Conservation (phyloP, 64 coral and sea anemone species). For the Montipora capricornis region DNA sequence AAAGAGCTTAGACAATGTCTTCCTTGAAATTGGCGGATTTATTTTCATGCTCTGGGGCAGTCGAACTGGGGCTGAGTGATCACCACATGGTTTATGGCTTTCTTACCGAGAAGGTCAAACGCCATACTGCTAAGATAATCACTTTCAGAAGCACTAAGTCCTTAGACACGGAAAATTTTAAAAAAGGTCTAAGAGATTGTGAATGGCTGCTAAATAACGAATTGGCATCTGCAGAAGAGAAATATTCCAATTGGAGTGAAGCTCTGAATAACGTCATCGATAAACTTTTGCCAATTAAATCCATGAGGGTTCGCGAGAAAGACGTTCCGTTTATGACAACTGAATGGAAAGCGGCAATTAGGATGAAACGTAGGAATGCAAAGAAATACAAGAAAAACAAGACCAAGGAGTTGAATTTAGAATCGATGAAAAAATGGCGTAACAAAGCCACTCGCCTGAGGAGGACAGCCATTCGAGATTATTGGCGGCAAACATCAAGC, state of each 20-base stretch:
- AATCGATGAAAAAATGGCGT: constrained; percentile 36
- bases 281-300: constrained; percentile 15
- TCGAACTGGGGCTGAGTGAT: constrained; percentile 12
- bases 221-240: not conserved
- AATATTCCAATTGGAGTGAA: constrained; percentile 14
- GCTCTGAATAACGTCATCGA: constrained; percentile 13
- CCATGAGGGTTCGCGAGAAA: constrained; percentile 21
- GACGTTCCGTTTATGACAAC: constrained; percentile 45
- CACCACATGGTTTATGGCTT: constrained; percentile 51
- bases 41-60: constrained; percentile 25
- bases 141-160: constrained; percentile 62
- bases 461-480: constrained; percentile 39
- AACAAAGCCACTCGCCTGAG: constrained; percentile 46
- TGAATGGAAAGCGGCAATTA: constrained; percentile 45
- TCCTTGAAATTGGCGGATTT: not conserved
- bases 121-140: constrained; percentile 56
- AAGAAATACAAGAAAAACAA: constrained; percentile 7
- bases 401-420: not conserved
- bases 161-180: constrained; percentile 1
- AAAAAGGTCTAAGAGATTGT: constrained; percentile 20
- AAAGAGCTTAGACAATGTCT: too few relatives aligned
- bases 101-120: constrained; percentile 18
- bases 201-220: not conserved
- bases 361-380: constrained; percentile 44
- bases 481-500: not conserved